Conservation (phyloP, 2,888 invertebrate genomes). For the Anthophora plumipes region DNA sequence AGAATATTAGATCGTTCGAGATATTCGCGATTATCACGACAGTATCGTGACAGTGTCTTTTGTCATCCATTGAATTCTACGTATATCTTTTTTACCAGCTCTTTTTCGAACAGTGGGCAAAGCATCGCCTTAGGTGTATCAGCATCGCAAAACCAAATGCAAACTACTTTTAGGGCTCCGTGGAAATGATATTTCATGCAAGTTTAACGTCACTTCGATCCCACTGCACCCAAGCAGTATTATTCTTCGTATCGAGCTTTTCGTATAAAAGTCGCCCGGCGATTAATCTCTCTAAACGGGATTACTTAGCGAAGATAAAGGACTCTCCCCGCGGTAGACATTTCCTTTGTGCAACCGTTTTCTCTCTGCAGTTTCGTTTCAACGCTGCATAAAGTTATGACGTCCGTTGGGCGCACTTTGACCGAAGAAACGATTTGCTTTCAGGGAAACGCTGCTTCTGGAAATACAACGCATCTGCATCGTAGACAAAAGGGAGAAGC, state of each 20-base stretch:
- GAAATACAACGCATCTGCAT: background rate
- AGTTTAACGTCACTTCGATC: conserved; percentile 36
- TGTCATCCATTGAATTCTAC: conserved; percentile 3
- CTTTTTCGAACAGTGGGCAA: background rate
- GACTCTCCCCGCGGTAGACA: background rate
- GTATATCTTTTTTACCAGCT: background rate
- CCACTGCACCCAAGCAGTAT: background rate
- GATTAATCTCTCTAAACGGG: conserved; percentile 46
- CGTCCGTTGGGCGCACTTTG: background rate
- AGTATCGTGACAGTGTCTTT: too few relatives aligned
- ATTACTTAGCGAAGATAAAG: conserved; percentile 42
- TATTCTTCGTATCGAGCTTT: conserved; percentile 6
- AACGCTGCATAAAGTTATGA: conserved; percentile 11
- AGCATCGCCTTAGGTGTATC: background rate
- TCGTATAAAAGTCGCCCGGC: conserved; percentile 17
- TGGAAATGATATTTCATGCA: conserved; percentile 30
- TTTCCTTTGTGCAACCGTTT: background rate
- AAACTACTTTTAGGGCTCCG: background rate
- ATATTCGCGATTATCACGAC: too few relatives aligned
- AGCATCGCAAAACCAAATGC: conserved; percentile 5
- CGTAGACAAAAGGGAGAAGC: background rate
- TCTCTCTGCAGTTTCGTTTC: background rate
- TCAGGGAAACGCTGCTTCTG: background rate
- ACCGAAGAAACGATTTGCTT: background rate
- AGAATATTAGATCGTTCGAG: too few relatives aligned